Evolutionary conservation across 2,888 invertebrate species (phyloP), one percentile per base, ranked within the genome.

Genomic region (Drosophila emarginata): DNA sequence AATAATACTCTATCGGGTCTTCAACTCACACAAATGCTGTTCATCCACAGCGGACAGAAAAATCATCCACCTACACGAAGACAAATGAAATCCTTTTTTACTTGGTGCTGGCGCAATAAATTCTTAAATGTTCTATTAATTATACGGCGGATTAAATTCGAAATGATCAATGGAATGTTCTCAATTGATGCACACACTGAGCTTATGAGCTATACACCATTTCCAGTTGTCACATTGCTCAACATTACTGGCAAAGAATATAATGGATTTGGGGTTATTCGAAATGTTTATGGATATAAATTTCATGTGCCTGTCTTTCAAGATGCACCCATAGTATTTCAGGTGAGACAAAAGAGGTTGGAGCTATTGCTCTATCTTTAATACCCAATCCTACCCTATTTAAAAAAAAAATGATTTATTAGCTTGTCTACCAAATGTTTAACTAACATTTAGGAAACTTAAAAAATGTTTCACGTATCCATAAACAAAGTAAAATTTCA

Each of bases 51-150:
- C 1, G 23, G 28, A 11, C 1, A 21, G 5, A 4, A 2, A 5
- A 32, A 32, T 4, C 1, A 0, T 0, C 12, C n/a, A 0, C 67
- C 54, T 0, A 36, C 68, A 0, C 1, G 7, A 6, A 21, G 36
- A 0, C 36, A 70, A 9, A 1, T 80, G 7, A 28, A 36, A 2
- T 2, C 28, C 1, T 70, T 80, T 7, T 80, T 80, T 6, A n/a
- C 23, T 12, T 84, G 76, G 85, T 80, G 85, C 28, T 80, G 85
- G 80, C 37, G 26, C 0, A 39, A 23, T 2, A 60, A 63, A 1
- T 80, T 84, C 2, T 56, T 72, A 6, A 76, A 78, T 68, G 80
- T 74, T 1, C 45, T 52, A 0, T 4, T 80, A 0, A 76, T 66
- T 0, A 70, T 57, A 52, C 67, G 70, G 5, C 39, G 40, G 3